Percentiles rank a stretch among this genome's conserved stretches.
These are phyloP conservation scores for Zootoca vivipara DNA, from an alignment of 2,113 vertebrate species.

Conservation along the genomic window DNA sequence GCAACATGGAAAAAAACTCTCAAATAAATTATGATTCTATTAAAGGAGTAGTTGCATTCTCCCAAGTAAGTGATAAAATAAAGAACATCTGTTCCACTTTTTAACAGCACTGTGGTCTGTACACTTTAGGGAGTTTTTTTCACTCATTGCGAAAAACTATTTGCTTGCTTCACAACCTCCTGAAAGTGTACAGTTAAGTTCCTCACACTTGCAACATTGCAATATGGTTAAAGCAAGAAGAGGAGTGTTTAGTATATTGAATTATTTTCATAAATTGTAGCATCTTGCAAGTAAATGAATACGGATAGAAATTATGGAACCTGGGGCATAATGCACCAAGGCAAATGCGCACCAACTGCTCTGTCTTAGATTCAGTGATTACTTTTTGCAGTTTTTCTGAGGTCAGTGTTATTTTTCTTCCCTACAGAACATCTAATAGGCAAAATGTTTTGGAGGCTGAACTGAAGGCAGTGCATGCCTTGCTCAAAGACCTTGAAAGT, in stretches of 20 bases:
- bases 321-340: neutral
- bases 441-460: slow-evolving; percentile 87
- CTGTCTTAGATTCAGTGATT: neutral
- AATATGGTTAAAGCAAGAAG: neutral
- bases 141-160: neutral
- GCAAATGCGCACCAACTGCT: neutral
- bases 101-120: slow-evolving; percentile 2
- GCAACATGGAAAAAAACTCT: neutral
- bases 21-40: neutral
- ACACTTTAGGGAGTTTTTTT: slow-evolving; percentile 10
- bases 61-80: neutral
- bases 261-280: neutral
- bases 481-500: slow-evolving; percentile 87
- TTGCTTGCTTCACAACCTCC: neutral
- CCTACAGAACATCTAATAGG: slow-evolving; percentile 81
- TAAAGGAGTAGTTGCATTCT: neutral
- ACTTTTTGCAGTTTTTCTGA: slow-evolving; percentile 10
- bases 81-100: neutral
- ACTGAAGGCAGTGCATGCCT: slow-evolving; percentile 84
- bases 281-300: slow-evolving; percentile 2
- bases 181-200: neutral
- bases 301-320: neutral
- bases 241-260: neutral
- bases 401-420: slow-evolving; percentile 40
- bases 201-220: neutral